Conservation (phyloP, 1,140 invertebrate genomes). For the Scaptomyza pallida region DNA sequence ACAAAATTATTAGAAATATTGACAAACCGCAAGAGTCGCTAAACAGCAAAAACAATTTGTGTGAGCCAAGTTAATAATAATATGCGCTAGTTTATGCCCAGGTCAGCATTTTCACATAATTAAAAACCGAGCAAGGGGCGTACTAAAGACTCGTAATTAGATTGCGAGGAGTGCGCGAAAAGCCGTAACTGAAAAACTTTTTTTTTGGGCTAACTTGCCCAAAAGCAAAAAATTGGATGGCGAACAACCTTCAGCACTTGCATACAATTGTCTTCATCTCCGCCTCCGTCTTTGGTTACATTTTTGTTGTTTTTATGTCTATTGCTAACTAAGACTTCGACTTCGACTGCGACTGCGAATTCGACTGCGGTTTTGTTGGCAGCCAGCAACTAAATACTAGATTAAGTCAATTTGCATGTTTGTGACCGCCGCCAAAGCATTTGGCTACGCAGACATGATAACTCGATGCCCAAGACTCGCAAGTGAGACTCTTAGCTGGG, state of each 20-base stretch:
- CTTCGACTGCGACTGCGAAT: conserved; percentile 36
- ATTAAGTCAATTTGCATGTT: conserved; percentile 80
- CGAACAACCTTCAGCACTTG: conserved; percentile 62
- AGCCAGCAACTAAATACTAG: conserved; percentile 64
- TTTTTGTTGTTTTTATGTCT: conserved; percentile 28
- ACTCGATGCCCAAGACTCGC: conserved; percentile 29
- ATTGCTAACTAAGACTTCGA: conserved; percentile 10
- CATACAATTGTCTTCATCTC: conserved; percentile 64
- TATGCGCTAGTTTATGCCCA: conserved; percentile 59
- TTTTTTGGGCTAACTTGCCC: conserved; percentile 17
- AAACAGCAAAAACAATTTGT: conserved; percentile 47
- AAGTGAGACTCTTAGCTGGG: conserved; percentile 38
- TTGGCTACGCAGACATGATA: conserved; percentile 70
- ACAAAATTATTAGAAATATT: conserved; percentile 63
- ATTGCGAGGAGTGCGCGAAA: conserved; percentile 54
- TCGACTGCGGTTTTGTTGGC: conserved; percentile 63
- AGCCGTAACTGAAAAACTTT: conserved; percentile 29
- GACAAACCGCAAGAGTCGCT: conserved; percentile 64
- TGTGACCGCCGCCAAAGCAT: conserved; percentile 56
- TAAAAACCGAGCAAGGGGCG: conserved; percentile 53
- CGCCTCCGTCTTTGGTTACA: conserved; percentile 15
- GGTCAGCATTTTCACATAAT: conserved; percentile 72
- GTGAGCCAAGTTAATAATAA: conserved; percentile 46
- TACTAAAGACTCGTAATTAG: conserved; percentile 72
- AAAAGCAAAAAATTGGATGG: conserved; percentile 4